Evolutionary conservation across 2,888 invertebrate species (phyloP).

Genomic region (Gonocerus acuteangulatus): DNA sequence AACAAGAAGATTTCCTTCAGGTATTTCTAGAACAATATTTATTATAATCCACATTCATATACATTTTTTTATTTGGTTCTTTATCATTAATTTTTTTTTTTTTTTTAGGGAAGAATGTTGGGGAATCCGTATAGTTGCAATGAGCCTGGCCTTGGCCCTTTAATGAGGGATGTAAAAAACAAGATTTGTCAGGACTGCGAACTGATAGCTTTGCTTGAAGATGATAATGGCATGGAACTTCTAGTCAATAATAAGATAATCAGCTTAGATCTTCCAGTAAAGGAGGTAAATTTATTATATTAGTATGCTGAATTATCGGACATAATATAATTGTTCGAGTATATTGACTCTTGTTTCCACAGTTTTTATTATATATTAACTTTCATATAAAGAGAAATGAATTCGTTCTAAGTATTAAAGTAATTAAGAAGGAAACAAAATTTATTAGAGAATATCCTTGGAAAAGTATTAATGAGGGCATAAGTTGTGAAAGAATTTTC

Average conservation of each 20-base stretch:
- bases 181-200: constrained; percentile 98
- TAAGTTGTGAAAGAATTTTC: too few species aligned
- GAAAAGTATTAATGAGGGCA: too few species aligned
- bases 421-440: too few species aligned
- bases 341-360: too few species aligned
- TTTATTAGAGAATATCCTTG: too few species aligned
- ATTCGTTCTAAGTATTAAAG: too few species aligned
- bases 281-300: constrained; percentile 56
- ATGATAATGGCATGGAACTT: constrained; percentile 97
- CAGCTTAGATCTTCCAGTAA: constrained; percentile 89
- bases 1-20: constrained; percentile 97
- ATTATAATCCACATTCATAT: background rate
- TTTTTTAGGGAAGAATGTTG: constrained; percentile 76
- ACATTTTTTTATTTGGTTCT: background rate
- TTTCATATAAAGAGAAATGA: too few species aligned
- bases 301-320: too few species aligned
- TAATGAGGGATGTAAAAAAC: constrained; percentile 98
- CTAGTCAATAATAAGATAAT: constrained; percentile 97
- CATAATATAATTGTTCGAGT: too few species aligned
- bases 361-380: too few species aligned
- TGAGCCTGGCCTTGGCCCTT: constrained; percentile 88
- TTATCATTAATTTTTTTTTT: background rate
- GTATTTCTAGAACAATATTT: constrained; percentile 42
- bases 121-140: constrained; percentile 95
- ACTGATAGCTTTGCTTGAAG: constrained; percentile 91